Evolutionary conservation across 2,113 vertebrate genomes (phyloP).

Genomic region (Pholis gunnellus): DNA sequence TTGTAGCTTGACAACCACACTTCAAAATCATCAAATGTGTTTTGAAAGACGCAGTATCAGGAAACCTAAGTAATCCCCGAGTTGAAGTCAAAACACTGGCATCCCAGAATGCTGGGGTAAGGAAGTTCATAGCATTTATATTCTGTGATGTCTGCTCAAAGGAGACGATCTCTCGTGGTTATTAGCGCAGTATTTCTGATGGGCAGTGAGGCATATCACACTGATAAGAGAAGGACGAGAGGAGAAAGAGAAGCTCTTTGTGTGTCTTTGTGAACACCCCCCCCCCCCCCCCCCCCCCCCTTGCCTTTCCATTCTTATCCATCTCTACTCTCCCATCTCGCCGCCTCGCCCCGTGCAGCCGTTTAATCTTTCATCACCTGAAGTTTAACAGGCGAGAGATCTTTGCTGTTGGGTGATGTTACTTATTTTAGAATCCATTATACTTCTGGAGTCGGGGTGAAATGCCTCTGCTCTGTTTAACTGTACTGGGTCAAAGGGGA

Average conservation of each 20-base stretch:
- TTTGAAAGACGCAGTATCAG: slow-evolving; percentile 30
- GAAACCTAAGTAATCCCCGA: slow-evolving; percentile 37
- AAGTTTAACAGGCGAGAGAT: slow-evolving; percentile 48
- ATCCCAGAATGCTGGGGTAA: slow-evolving; percentile 4
- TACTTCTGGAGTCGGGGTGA: slow-evolving; percentile 21
- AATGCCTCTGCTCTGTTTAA: not conserved
- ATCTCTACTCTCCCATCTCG: slow-evolving; percentile 30
- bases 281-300: slow-evolving; percentile 1
- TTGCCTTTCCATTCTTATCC: slow-evolving; percentile 34
- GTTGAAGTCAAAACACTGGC: slow-evolving; percentile 25
- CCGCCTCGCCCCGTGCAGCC: slow-evolving; percentile 50
- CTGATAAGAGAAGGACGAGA: slow-evolving; percentile 28
- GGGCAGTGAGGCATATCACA: not conserved
- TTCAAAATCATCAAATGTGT: not conserved
- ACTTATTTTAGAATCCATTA: slow-evolving; percentile 78
- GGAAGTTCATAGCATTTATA: slow-evolving; percentile 30
- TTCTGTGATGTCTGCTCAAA: slow-evolving; percentile 31
- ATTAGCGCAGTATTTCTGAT: slow-evolving; percentile 40
- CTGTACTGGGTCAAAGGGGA: slow-evolving; percentile 9
- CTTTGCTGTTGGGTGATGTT: slow-evolving; percentile 55
- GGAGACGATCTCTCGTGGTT: slow-evolving; percentile 30
- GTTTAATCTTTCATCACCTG: slow-evolving; percentile 76
- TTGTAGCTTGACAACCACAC: not conserved
- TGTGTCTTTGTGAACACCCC: slow-evolving; percentile 40
- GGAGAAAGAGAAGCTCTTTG: slow-evolving; percentile 18